phyloP scores from a whole-genome alignment of 2,888 invertebrate genomes.

The Oegoconia quadripuncta region DNA sequence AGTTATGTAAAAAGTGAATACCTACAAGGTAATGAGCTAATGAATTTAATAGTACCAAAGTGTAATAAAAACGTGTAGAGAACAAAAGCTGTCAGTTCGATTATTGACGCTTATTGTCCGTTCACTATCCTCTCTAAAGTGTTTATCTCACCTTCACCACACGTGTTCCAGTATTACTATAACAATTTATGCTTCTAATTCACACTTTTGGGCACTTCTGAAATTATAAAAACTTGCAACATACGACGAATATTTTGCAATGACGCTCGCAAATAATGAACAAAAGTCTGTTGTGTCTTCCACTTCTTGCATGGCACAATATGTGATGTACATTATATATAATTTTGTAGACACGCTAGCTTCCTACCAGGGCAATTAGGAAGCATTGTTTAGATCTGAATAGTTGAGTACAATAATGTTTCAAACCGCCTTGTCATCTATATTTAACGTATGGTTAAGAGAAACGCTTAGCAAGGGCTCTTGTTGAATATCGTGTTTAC shows the following conservation, averaged over 20 bases:
- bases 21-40: too few relatives aligned
- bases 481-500: slow-evolving; percentile 21
- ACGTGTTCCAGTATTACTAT: too few relatives aligned
- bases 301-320: too few relatives aligned
- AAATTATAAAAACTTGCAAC: not conserved
- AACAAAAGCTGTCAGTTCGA: too few relatives aligned
- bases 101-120: too few relatives aligned
- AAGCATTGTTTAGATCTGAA: slow-evolving; percentile 44
- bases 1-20: too few relatives aligned
- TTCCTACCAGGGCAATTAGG: slow-evolving; percentile 4
- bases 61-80: too few relatives aligned
- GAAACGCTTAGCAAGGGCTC: slow-evolving; percentile 25
- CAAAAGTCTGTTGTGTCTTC: not conserved
- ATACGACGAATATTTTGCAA: not conserved
- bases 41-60: too few relatives aligned
- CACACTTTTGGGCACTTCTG: too few relatives aligned
- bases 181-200: too few relatives aligned
- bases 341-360: not conserved
- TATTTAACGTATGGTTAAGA: slow-evolving; percentile 29
- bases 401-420: slow-evolving; percentile 35
- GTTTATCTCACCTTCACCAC: too few relatives aligned
- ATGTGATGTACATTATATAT: not conserved
- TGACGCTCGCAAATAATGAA: not conserved
- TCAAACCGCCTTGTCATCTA: slow-evolving; percentile 42
- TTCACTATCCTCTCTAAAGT: too few relatives aligned